Percentiles rank a stretch among this genome's conserved stretches.
Evolutionary conservation across 2,888 invertebrate genomes (phyloP).

Genomic region (Labia minor): DNA sequence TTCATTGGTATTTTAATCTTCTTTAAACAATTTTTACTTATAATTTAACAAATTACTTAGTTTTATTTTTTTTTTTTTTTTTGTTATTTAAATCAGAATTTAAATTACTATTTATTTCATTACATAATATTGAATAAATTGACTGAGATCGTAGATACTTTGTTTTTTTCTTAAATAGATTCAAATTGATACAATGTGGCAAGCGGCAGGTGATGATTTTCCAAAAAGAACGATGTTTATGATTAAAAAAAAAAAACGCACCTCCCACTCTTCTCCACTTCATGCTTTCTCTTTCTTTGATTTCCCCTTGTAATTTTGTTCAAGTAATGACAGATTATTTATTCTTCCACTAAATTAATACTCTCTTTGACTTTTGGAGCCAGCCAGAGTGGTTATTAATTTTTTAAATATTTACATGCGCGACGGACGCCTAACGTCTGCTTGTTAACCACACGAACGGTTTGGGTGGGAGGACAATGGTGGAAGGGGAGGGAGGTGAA

Average conservation of each 20-base stretch:
- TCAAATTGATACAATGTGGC: no score
- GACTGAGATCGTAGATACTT: no score
- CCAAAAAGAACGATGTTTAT: neutral
- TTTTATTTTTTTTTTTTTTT: no score
- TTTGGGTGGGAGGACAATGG: neutral
- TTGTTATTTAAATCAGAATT: no score
- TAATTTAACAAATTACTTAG: no score
- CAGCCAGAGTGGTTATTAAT: conserved; percentile 5
- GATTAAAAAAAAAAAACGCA: neutral
- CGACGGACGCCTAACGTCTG: neutral
- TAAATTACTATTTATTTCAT: no score
- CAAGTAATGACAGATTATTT: neutral
- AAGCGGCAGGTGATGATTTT: neutral
- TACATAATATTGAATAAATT: no score
- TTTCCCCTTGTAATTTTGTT: neutral
- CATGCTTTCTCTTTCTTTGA: neutral
- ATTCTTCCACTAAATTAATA: conserved; percentile 2
- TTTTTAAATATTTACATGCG: conserved; percentile 13
- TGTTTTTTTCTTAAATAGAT: no score
- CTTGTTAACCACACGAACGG: neutral
- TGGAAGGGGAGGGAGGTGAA: neutral
- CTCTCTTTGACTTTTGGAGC: conserved; percentile 6
- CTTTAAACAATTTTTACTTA: no score
- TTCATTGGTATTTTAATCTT: no score
- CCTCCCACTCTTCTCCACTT: neutral